Conservation (phyloP, 2,113 vertebrate species). For the Polypterus senegalus region DNA sequence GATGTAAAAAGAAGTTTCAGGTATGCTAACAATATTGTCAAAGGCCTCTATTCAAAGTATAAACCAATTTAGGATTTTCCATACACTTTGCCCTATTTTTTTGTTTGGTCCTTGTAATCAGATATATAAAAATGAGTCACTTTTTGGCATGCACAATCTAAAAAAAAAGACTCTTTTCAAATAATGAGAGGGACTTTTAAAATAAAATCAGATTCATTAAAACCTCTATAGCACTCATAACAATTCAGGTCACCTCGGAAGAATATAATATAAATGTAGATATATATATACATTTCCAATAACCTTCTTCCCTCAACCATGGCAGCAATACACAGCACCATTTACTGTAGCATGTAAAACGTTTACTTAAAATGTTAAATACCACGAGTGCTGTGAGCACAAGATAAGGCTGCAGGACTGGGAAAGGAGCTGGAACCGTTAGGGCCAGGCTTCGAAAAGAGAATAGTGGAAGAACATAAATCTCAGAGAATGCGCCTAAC, state of each 20-base stretch:
- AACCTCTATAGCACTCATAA: conserved; percentile 20
- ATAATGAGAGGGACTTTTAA: too few species aligned
- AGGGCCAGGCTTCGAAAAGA: conserved; percentile 14
- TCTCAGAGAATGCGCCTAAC: conserved; percentile 16
- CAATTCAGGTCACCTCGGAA: conserved; percentile 34
- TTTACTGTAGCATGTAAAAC: conserved; percentile 42
- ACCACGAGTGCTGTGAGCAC: conserved; percentile 27
- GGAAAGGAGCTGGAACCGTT: conserved; percentile 14
- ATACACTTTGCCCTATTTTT: too few species aligned
- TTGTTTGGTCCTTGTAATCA: too few species aligned
- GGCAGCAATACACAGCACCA: conserved; percentile 21
- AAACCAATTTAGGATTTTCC: too few species aligned
- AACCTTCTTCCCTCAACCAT: conserved; percentile 37
- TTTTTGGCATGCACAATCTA: too few species aligned
- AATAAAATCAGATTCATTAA: too few species aligned
- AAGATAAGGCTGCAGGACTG: conserved; percentile 32
- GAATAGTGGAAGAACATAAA: conserved; percentile 17
- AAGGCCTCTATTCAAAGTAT: too few species aligned
- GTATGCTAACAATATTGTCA: too few species aligned
- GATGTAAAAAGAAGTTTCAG: too few species aligned
- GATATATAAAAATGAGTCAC: too few species aligned
- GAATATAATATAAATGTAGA: conserved; percentile 12
- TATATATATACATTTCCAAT: conserved; percentile 30
- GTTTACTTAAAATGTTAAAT: conserved; percentile 38
- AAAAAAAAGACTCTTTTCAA: too few species aligned